Evolutionary conservation across 2,888 invertebrate species (phyloP), one percentile per base, ranked within the genome.

Genomic region (Sarcophaga carnaria): DNA sequence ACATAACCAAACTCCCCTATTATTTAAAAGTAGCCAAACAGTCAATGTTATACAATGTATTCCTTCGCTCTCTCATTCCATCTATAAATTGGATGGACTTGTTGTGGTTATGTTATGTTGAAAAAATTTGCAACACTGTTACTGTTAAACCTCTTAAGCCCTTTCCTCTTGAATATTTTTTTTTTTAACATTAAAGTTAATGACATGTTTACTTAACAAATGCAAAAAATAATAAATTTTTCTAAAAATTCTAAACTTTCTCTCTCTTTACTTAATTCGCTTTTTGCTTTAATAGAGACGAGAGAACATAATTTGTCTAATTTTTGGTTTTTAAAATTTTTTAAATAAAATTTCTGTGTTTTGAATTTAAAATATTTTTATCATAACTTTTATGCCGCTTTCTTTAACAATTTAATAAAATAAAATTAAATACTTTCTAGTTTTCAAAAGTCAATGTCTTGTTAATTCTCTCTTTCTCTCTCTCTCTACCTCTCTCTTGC

Each of bases 41-140:
- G 54, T 17, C 54, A 54, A 17, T 54, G 8, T 37, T 10, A 10
- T 37, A 37, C 37, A 27, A 4, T 27, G 4, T 27, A 4, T 37
- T 8, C 27, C 27, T 59, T 63, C n/a, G 22, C 2, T 22, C 49
- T 47, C 47, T 22, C 20, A 63, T 63, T 75, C 17, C 10, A 79
- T 47, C 54, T 64, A 5, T 11, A n/a, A 22, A 49, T 22, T 20
- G 27, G 11, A 10, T 67, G 37, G 2, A 62, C 63, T 59, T 69
- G n/a, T 66, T 49, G 11, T 54, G n/a, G 14, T 62, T 47, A 54
- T 64, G 54, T 66, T 8, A 66, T 81, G 20, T 78, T 82, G 66
- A 54, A 69, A 69, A 69, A 83, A 86, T 72, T 86, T 86, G 80
- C 83, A 82, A 86, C 84, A 84, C 84, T 82, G 79, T 88, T 77